Conservation (phyloP, 2,113 vertebrate species). For the Planiliza haematocheilus region DNA sequence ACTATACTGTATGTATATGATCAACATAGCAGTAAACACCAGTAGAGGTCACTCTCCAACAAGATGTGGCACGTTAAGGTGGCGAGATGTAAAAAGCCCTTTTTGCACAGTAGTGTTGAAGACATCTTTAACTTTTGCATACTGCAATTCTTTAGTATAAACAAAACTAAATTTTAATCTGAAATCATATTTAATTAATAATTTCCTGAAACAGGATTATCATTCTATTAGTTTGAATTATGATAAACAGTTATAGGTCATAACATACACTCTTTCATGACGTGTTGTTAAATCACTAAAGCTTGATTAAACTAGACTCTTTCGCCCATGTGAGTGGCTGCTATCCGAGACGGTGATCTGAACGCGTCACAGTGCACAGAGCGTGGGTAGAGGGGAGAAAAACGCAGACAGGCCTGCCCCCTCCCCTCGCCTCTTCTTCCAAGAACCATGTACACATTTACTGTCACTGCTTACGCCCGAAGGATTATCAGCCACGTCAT, state of each 20-base stretch:
- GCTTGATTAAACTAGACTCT: too few relatives aligned
- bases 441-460: constrained; percentile 4
- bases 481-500: background rate
- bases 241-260: too few relatives aligned
- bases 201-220: too few relatives aligned
- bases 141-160: background rate
- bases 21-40: background rate
- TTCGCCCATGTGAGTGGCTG: background rate
- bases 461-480: constrained; percentile 9
- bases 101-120: background rate
- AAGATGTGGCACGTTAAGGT: constrained; percentile 20
- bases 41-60: constrained; percentile 61
- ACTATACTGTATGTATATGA: background rate
- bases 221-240: too few relatives aligned
- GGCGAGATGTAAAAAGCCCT: background rate
- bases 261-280: too few relatives aligned
- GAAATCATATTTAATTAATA: background rate
- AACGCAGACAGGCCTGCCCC: background rate
- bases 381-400: background rate
- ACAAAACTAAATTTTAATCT: background rate
- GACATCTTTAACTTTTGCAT: background rate
- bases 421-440: background rate
- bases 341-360: background rate
- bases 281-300: too few relatives aligned
- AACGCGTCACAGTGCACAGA: background rate